Conservation (phyloP, 1,140 invertebrate species). For the Papilio glaucus region DNA sequence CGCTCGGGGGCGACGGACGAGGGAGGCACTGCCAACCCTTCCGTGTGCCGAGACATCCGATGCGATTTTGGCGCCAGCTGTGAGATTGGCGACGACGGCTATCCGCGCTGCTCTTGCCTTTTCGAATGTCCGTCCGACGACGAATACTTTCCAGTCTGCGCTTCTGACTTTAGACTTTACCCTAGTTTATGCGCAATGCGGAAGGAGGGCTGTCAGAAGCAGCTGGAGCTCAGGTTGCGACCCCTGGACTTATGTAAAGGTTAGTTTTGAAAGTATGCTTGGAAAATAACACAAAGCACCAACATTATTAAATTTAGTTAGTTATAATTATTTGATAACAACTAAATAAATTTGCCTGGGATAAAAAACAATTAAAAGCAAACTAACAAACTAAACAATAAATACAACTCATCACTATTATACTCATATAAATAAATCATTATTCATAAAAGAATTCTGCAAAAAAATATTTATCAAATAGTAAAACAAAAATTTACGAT, state of each 20-base stretch:
- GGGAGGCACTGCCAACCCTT: slow-evolving; percentile 81
- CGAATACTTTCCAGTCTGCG: slow-evolving; percentile 90
- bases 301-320: slow-evolving; percentile 25
- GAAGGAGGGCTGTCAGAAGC: slow-evolving; percentile 92
- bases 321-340: not conserved
- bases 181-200: slow-evolving; percentile 93
- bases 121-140: slow-evolving; percentile 87
- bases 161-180: slow-evolving; percentile 92
- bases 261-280: slow-evolving; percentile 63
- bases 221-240: slow-evolving; percentile 90
- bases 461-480: too few relatives aligned
- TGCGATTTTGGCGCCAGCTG: slow-evolving; percentile 94
- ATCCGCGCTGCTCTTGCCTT: slow-evolving; percentile 90
- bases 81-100: slow-evolving; percentile 89
- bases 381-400: too few relatives aligned
- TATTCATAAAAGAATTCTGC: too few relatives aligned
- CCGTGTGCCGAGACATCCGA: slow-evolving; percentile 90
- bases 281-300: slow-evolving; percentile 39
- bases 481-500: too few relatives aligned
- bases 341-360: not conserved
- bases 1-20: slow-evolving; percentile 62
- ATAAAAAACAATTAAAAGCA: too few relatives aligned
- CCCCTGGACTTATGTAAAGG: slow-evolving; percentile 93
- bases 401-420: too few relatives aligned
- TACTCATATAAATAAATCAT: too few relatives aligned